These are phyloP conservation scores for Thomomys bottae DNA, from an alignment of 2,113 vertebrate species.

Conservation along the genomic window DNA sequence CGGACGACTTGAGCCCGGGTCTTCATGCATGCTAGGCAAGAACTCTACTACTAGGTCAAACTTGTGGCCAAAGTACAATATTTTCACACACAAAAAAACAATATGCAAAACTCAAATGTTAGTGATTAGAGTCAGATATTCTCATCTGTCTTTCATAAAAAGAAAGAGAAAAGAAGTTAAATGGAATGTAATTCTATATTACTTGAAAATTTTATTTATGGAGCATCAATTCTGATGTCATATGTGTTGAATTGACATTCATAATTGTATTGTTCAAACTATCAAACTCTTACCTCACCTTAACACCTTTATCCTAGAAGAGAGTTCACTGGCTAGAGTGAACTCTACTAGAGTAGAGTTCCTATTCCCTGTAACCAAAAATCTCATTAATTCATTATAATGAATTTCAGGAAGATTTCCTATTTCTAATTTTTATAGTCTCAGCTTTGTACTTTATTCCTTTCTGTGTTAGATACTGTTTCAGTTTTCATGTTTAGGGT, in stretches of 20 bases:
- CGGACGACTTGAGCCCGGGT: too few species aligned
- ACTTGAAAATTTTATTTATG: conserved; percentile 1
- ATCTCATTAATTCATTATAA: neutral
- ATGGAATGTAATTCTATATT: neutral
- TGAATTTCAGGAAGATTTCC: neutral
- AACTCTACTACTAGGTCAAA: too few species aligned
- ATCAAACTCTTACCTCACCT: neutral
- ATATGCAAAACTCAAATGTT: conserved; percentile 3
- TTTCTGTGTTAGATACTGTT: conserved; percentile 13
- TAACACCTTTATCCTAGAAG: neutral
- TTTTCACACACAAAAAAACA: neutral
- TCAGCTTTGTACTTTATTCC: neutral
- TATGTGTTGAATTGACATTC: neutral
- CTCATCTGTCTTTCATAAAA: neutral
- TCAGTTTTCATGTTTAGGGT: neutral
- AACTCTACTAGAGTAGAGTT: too few species aligned
- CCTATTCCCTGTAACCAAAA: neutral
- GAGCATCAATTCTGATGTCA: conserved; percentile 10
- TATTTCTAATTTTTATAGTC: neutral
- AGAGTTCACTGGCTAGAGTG: neutral
- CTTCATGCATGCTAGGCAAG: too few species aligned
- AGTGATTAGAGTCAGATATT: conserved; percentile 10
- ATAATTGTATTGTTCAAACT: neutral
- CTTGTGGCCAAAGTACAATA: neutral
- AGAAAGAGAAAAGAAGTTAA: neutral